Base-by-base conservation (phyloP, 2,888 invertebrate species). In the Apantesis nais region DNA sequence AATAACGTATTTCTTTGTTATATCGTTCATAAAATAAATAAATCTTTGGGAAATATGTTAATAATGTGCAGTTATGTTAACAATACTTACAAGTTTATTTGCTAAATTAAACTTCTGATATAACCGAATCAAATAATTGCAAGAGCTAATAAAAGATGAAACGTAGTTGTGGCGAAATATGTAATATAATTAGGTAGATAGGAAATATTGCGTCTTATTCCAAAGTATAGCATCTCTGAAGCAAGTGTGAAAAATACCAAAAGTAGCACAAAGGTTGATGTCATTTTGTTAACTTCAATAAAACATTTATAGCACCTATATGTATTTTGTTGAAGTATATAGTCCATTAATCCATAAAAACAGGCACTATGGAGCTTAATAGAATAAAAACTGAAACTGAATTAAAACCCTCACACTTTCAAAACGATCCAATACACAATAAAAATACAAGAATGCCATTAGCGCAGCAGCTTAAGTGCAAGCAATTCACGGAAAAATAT, bases 401-500 rank as follows among this genome's bases (percentile, higher is more conserved):
- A 55, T 55, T 55, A 25, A 55, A 55, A 25, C 25, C 25, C 55
- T 55, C 7, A 3, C 25, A 25, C 25, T 58, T 14, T 58, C 29
- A 29, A 58, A 29, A 58, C 25, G 16, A 16, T 58, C 12, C 5
- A 14, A 29, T 29, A 29, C 25, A 29, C 25, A 58, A 58, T 29
- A 58, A 58, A 58, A 58, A 1, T 14, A 16, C 29, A 29, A 58
- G 25, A 58, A 58, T 29, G 29, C 29, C 16, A 58, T 58, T 58
- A 58, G 58, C 16, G 29, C 58, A 29, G 58, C 29, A 34, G n/a
- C 37, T 52, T 34, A n/a, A 41, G 29, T 34, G 31, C 61, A 69
- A 72, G 62, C 60, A 75, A 70, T 63, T 66, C 77, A 60, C 75
- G 72, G 72, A 68, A 66, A 58, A 58, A 55, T 66, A 74, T 69